phyloP scores from a whole-genome alignment of 2,888 invertebrate species.

The Prosapia bicincta region DNA sequence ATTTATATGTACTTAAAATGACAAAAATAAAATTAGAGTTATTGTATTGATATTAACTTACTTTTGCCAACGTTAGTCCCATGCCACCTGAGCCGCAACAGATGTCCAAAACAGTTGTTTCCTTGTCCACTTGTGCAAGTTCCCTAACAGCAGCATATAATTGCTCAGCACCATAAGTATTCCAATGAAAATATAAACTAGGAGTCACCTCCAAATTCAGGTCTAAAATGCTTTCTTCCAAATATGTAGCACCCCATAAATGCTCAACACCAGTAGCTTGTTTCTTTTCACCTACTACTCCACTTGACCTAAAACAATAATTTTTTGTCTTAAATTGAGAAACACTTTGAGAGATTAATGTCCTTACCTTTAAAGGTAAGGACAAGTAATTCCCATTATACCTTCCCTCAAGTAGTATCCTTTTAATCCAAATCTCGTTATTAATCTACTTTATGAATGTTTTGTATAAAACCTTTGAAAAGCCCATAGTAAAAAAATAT shows the following conservation, averaged over 20 bases:
- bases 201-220: conserved; percentile 37
- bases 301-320: neutral
- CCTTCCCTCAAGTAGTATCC: no score
- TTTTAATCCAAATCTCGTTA: no score
- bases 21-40: no score
- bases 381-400: no score
- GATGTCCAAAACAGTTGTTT: conserved; percentile 54
- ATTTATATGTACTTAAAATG: no score
- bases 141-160: conserved; percentile 53
- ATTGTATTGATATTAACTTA: no score
- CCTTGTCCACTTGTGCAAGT: conserved; percentile 44
- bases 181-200: conserved; percentile 47
- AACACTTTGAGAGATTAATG: no score
- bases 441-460: no score
- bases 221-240: conserved; percentile 35
- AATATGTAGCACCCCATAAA: conserved; percentile 35
- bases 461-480: no score
- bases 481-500: no score
- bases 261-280: conserved; percentile 1
- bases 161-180: conserved; percentile 43
- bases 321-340: no score
- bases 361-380: no score
- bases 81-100: conserved; percentile 63
- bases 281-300: conserved; percentile 18
- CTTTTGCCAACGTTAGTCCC: conserved; percentile 49